These are phyloP conservation scores for Tenrec ecaudatus DNA, from an alignment of 2,113 vertebrate genomes.

Conservation along the genomic window DNA sequence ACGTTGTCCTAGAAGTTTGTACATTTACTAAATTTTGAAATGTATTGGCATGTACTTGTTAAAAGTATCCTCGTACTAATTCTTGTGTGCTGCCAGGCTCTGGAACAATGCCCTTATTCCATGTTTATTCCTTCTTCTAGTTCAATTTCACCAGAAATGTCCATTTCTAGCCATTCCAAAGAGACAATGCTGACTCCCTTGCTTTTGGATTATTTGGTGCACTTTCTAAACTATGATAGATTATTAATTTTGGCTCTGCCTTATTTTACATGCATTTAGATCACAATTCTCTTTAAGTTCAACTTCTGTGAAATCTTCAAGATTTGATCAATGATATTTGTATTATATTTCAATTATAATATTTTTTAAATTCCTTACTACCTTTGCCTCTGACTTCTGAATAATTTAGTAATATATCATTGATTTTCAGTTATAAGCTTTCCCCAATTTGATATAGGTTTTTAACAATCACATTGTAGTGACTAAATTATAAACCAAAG, in stretches of 20 bases:
- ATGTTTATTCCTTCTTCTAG: not conserved
- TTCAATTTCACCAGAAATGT: not conserved
- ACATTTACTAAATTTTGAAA: not conserved
- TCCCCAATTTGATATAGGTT: not conserved
- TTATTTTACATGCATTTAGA: not conserved
- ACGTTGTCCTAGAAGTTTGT: not conserved
- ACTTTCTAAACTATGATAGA: not conserved
- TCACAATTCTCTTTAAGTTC: not conserved
- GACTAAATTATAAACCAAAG: not conserved
- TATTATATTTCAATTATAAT: not conserved
- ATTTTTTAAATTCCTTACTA: not conserved
- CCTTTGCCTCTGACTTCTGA: not conserved
- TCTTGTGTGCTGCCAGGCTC: not conserved
- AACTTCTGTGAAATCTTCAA: not conserved
- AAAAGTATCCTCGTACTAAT: not conserved
- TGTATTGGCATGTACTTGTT: not conserved
- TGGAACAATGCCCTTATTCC: not conserved
- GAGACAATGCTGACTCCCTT: not conserved
- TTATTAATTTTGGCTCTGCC: not conserved
- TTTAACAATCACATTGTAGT: not conserved
- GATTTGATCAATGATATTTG: constrained; percentile 1
- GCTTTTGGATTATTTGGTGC: not conserved
- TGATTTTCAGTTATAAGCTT: not conserved
- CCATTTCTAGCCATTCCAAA: not conserved
- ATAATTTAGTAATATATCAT: not conserved